Percentiles rank a stretch among this genome's conserved stretches.
phyloP scores from a whole-genome alignment of 2,888 invertebrate genomes.

The Oxyteleia sp. region DNA sequence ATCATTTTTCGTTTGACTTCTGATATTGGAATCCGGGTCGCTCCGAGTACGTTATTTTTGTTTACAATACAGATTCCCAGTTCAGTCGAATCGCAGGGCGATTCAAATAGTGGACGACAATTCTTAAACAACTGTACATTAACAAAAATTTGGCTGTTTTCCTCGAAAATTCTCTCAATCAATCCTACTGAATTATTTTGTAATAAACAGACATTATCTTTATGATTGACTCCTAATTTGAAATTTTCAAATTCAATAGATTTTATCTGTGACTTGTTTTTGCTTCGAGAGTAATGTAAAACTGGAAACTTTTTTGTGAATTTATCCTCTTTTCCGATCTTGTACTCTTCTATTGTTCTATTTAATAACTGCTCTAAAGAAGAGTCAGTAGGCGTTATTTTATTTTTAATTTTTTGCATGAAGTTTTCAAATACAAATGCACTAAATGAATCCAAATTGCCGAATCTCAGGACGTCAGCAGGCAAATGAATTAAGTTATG shows the following conservation, averaged over 20 bases:
- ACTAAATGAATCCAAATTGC: slow-evolving; percentile 37
- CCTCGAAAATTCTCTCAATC: slow-evolving; percentile 10
- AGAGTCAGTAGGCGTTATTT: slow-evolving; percentile 25
- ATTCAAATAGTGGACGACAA: slow-evolving; percentile 18
- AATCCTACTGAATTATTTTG: slow-evolving; percentile 23
- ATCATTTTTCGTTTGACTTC: slow-evolving; percentile 25
- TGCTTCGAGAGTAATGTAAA: background rate
- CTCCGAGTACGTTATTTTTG: background rate
- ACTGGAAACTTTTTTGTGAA: background rate
- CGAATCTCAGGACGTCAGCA: slow-evolving; percentile 21
- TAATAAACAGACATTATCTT: slow-evolving; percentile 24
- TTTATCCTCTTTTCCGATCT: background rate
- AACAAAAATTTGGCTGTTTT: slow-evolving; percentile 4
- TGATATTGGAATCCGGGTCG: background rate
- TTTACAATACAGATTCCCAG: slow-evolving; percentile 21
- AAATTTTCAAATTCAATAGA: slow-evolving; percentile 19
- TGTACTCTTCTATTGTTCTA: slow-evolving; percentile 20
- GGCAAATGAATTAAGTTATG: slow-evolving; percentile 78
- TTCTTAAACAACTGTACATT: slow-evolving; percentile 2
- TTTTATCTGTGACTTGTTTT: slow-evolving; percentile 2
- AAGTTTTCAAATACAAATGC: slow-evolving; percentile 30
- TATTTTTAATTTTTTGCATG: slow-evolving; percentile 26
- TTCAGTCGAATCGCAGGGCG: slow-evolving; percentile 5
- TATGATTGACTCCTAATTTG: slow-evolving; percentile 4
- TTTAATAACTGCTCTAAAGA: slow-evolving; percentile 23